Percentiles rank a stretch among this genome's conserved stretches.
Evolutionary conservation across 2,113 vertebrate species (phyloP).

Genomic region (Anoplopoma fimbria): DNA sequence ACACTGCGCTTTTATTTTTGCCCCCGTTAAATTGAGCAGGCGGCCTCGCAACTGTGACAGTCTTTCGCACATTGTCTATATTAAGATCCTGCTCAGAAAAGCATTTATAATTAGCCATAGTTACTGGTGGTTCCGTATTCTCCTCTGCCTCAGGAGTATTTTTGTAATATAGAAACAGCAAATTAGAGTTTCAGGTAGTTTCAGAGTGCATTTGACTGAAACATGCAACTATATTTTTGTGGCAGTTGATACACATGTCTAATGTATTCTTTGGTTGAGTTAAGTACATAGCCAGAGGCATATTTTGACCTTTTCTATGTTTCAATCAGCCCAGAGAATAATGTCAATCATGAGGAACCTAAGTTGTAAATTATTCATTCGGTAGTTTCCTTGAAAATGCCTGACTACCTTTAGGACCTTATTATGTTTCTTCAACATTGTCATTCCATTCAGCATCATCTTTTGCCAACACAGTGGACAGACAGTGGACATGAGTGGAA

Average conservation of each 20-base stretch:
- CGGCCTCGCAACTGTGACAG: constrained; percentile 79
- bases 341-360: constrained; percentile 8
- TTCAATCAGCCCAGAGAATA: neutral
- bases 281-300: neutral
- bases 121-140: constrained; percentile 80
- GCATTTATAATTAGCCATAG: constrained; percentile 81
- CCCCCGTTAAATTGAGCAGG: constrained; percentile 79
- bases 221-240: constrained; percentile 20
- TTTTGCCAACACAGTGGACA: constrained; percentile 28
- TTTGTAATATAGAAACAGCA: constrained; percentile 65
- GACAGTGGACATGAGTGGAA: constrained; percentile 58
- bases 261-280: constrained; percentile 17
- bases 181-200: constrained; percentile 56
- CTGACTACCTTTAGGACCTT: constrained; percentile 50
- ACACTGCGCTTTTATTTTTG: constrained; percentile 77
- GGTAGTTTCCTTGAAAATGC: constrained; percentile 13
- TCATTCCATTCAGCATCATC: constrained; percentile 45
- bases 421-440: constrained; percentile 55
- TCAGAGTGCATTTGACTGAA: constrained; percentile 36
- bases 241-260: neutral
- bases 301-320: constrained; percentile 2
- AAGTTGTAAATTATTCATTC: constrained; percentile 34
- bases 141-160: constrained; percentile 62
- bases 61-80: constrained; percentile 83
- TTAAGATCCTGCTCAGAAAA: constrained; percentile 82